These are phyloP conservation scores for Subanguina moxae DNA, from an alignment of 1,140 invertebrate species.

Conservation along the genomic window DNA sequence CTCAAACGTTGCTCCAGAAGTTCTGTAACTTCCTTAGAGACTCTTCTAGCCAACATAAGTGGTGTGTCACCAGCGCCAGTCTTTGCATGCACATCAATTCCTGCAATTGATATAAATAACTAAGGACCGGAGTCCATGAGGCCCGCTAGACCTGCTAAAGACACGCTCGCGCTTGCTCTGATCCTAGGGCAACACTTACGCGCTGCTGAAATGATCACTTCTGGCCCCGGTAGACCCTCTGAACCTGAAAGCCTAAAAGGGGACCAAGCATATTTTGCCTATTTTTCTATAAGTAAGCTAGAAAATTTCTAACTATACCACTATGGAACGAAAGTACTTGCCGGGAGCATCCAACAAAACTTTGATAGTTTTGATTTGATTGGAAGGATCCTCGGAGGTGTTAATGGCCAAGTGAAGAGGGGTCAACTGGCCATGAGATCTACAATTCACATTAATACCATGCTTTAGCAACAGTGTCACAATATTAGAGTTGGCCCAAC, in stretches of 20 bases:
- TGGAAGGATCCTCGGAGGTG: slow-evolving; percentile 28
- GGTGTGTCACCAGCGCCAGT: slow-evolving; percentile 53
- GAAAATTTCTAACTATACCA: no score
- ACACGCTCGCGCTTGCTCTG: no score
- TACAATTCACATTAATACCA: slow-evolving; percentile 81
- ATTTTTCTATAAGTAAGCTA: no score
- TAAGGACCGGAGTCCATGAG: no score
- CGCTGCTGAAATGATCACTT: no score
- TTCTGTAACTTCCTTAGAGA: slow-evolving; percentile 25
- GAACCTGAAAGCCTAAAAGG: no score
- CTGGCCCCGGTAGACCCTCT: no score
- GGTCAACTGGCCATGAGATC: slow-evolving; percentile 70
- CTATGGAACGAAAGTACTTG: background rate
- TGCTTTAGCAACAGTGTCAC: slow-evolving; percentile 72
- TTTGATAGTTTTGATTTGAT: slow-evolving; percentile 44
- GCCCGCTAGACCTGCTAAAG: no score
- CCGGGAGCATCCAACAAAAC: slow-evolving; percentile 46
- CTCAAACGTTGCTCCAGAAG: slow-evolving; percentile 13
- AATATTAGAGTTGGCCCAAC: slow-evolving; percentile 80
- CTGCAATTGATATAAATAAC: slow-evolving; percentile 24
- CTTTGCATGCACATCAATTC: slow-evolving; percentile 49
- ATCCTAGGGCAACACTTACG: no score
- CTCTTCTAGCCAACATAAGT: slow-evolving; percentile 40
- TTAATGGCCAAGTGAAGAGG: slow-evolving; percentile 62
- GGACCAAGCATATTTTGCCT: no score